Base-by-base conservation (phyloP, 2,797 vertebrate genomes). In the Myotis daubentonii region DNA sequence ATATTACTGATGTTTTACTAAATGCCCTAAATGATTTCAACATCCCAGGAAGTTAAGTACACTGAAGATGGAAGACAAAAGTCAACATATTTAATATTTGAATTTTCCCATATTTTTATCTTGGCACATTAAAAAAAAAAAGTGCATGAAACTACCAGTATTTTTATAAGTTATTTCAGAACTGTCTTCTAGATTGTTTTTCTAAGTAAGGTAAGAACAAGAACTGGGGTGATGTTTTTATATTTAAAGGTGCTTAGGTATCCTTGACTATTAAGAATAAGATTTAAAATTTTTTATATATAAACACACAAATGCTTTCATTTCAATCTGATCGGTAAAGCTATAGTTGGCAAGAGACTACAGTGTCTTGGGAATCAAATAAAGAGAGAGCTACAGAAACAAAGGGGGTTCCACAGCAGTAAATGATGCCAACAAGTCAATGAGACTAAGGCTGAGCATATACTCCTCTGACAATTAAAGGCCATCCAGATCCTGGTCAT, bases 171-270 rank as follows among this genome's bases (percentile, higher is more conserved):
- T 38, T 81, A 81, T 68, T 91, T 72, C 51, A 51, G 41, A 82
- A 28, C 49, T 92, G 36, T 55, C 68, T 86, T 75, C 51, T 76
- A 89, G 36, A 92, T 11, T 71, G 66, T 23, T 93, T 72, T 81
- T 75, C 41, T 53, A 94, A 80, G 38, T 57, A 91, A 83, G 19
- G 36, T 70, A 82, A 36, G 19, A 87, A 85, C 5, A 95, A 44
- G 44, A 87, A 87, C 25, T 72, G 15, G 8, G 66, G 11, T 7
- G 5, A 36, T 62, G 25, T 87, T 93, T 97, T 93, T 8, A 68
- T 36, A 62, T 51, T 92, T 80, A 95, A 93, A 90, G 60, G 13
- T 87, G 20, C 23, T 80, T 25, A 87, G n/a, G 33, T 94, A 83
- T 60, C 8, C 36, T 44, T 95, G 88, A 47, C 55, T 86, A 90